These are phyloP conservation scores for Polydrusus pterygomalis DNA, from an alignment of 2,888 invertebrate species.

Conservation along the genomic window DNA sequence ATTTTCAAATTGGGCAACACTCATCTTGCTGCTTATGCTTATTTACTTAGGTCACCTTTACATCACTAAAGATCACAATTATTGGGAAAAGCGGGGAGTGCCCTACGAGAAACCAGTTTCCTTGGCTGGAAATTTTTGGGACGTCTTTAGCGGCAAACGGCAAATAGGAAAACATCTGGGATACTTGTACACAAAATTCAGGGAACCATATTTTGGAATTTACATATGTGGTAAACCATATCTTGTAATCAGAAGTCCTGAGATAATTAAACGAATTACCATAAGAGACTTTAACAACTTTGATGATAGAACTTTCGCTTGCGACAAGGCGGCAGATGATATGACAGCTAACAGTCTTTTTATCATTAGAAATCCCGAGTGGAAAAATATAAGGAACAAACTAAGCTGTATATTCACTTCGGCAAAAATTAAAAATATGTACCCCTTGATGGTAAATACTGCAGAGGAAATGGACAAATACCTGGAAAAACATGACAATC, in stretches of 20 bases:
- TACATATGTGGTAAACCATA: constrained; percentile 73
- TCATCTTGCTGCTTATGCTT: constrained; percentile 54
- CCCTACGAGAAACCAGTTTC: constrained; percentile 61
- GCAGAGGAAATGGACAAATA: constrained; percentile 66
- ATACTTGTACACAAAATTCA: constrained; percentile 66
- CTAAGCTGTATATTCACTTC: constrained; percentile 75
- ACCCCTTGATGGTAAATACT: constrained; percentile 71
- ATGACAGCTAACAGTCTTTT: constrained; percentile 71
- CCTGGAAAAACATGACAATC: constrained; percentile 59
- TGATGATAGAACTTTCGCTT: constrained; percentile 72
- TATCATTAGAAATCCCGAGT: constrained; percentile 72
- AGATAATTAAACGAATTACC: constrained; percentile 71
- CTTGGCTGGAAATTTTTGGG: constrained; percentile 63
- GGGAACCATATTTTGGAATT: constrained; percentile 70
- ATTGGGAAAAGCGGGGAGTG: constrained; percentile 62
- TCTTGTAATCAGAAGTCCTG: constrained; percentile 71
- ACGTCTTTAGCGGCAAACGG: constrained; percentile 62
- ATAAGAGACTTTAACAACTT: constrained; percentile 73
- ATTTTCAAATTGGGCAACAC: constrained; percentile 46
- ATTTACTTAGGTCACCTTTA: constrained; percentile 57
- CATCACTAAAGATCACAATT: constrained; percentile 60
- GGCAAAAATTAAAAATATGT: constrained; percentile 75
- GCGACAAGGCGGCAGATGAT: constrained; percentile 70
- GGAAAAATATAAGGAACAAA: constrained; percentile 74
- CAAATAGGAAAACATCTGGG: constrained; percentile 68